Conservation (phyloP, 2,888 invertebrate genomes). For the Osmoderma eremita region DNA sequence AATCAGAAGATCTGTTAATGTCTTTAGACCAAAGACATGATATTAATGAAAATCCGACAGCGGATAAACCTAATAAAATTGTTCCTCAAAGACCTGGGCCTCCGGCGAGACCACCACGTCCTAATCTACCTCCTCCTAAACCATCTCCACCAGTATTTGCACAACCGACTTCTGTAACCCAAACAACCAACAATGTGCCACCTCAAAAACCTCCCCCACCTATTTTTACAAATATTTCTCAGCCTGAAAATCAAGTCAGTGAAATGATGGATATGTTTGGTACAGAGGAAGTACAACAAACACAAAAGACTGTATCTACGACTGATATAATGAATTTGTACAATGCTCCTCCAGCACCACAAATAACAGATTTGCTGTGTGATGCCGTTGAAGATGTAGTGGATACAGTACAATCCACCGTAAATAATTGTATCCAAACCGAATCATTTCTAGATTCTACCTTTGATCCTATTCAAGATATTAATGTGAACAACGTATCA, state of each 20-base stretch:
- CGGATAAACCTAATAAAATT: conserved; percentile 25
- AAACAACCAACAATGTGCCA: conserved; percentile 49
- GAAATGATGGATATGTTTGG: conserved; percentile 61
- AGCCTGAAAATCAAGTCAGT: conserved; percentile 46
- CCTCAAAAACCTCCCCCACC: conserved; percentile 58
- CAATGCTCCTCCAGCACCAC: conserved; percentile 49
- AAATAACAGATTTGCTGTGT: conserved; percentile 50
- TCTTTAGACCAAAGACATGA: conserved; percentile 58
- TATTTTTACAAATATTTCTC: conserved; percentile 52
- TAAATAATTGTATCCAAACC: not conserved
- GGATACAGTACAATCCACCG: conserved; percentile 8
- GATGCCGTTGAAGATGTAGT: conserved; percentile 48
- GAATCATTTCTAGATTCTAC: conserved; percentile 1
- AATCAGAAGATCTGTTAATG: conserved; percentile 52
- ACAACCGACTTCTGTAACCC: conserved; percentile 46
- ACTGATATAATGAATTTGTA: conserved; percentile 63
- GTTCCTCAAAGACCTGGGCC: conserved; percentile 48
- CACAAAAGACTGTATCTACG: conserved; percentile 60
- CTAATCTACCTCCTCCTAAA: conserved; percentile 53
- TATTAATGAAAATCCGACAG: conserved; percentile 61
- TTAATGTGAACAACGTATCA: conserved; percentile 1
- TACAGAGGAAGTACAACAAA: conserved; percentile 50
- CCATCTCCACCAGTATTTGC: conserved; percentile 51
- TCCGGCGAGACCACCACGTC: conserved; percentile 54
- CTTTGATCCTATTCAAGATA: not conserved